These are phyloP conservation scores for Clistopyga incitator DNA, from an alignment of 2,888 invertebrate genomes.

Conservation along the genomic window DNA sequence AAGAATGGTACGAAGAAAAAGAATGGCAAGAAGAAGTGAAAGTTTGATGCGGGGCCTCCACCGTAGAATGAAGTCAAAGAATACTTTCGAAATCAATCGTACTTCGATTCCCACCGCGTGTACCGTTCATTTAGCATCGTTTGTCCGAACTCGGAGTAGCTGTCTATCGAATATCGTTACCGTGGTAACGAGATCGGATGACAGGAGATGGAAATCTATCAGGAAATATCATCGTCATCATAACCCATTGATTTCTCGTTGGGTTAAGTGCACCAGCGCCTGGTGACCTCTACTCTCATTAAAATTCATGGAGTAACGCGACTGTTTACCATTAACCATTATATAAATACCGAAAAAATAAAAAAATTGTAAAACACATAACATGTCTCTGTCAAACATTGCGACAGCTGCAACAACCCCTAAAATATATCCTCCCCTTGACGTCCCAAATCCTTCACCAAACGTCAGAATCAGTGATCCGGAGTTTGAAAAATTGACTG, in stretches of 20 bases:
- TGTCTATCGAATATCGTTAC: constrained; percentile 56
- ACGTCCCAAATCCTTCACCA: constrained; percentile 70
- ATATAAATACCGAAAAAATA: constrained; percentile 28
- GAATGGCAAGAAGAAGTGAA: constrained; percentile 60
- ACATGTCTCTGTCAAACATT: constrained; percentile 37
- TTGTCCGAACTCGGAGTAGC: constrained; percentile 32
- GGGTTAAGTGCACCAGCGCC: constrained; percentile 41
- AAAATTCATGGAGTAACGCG: constrained; percentile 48
- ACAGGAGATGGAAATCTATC: constrained; percentile 49
- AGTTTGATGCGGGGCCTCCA: constrained; percentile 24
- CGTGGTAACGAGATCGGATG: constrained; percentile 53
- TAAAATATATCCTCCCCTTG: constrained; percentile 56
- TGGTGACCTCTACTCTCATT: constrained; percentile 35
- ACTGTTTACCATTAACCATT: background rate
- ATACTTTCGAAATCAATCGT: constrained; percentile 40
- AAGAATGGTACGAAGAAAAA: constrained; percentile 50
- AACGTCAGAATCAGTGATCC: constrained; percentile 72
- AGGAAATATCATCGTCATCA: constrained; percentile 34
- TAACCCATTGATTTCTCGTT: constrained; percentile 28
- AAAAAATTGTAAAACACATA: constrained; percentile 26
- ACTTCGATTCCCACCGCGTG: background rate
- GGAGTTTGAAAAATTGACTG: constrained; percentile 74
- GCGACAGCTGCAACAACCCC: background rate
- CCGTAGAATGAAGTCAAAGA: constrained; percentile 3
- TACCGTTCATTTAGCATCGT: constrained; percentile 40